Evolutionary conservation across 2,888 invertebrate species (phyloP).

Genomic region (Macroteleia sp.): DNA sequence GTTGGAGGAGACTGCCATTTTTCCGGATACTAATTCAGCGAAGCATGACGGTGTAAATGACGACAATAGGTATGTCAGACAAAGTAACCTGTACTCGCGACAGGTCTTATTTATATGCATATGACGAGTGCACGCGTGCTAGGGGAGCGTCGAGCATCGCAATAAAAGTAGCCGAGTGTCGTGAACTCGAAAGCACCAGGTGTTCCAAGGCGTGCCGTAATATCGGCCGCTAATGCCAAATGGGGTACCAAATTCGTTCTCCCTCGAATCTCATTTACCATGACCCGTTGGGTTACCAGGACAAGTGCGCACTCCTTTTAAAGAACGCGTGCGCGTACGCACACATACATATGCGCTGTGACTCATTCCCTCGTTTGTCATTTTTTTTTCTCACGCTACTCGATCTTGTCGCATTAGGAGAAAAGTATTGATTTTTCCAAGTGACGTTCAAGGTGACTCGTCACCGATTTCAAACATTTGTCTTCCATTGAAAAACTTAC

Average conservation of each 20-base stretch:
- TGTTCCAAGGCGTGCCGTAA: conserved; percentile 16
- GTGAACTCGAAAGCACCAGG: conserved; percentile 20
- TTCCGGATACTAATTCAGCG: conserved; percentile 12
- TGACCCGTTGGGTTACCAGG: conserved; percentile 38
- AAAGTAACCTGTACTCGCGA: conserved; percentile 31
- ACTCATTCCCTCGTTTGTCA: conserved; percentile 16
- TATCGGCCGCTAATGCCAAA: conserved; percentile 4
- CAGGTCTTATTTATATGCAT: conserved; percentile 54
- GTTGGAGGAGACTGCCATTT: neutral
- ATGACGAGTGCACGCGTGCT: conserved; percentile 35
- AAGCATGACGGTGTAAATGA: conserved; percentile 15
- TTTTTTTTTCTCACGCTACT: conserved; percentile 37
- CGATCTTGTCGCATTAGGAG: conserved; percentile 19
- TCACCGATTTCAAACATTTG: no score
- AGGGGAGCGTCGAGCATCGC: conserved; percentile 30
- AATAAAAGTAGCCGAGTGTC: conserved; percentile 19
- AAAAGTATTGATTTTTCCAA: conserved; percentile 34
- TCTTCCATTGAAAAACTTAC: no score
- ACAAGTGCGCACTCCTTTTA: conserved; percentile 45
- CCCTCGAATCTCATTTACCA: conserved; percentile 25
- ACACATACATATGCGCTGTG: conserved; percentile 2
- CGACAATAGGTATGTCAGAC: conserved; percentile 26
- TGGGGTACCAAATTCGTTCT: conserved; percentile 16
- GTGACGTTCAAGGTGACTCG: neutral
- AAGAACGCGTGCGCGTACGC: conserved; percentile 30